Base-by-base conservation (phyloP, 1,140 invertebrate genomes). In the Micrasema longulum region DNA sequence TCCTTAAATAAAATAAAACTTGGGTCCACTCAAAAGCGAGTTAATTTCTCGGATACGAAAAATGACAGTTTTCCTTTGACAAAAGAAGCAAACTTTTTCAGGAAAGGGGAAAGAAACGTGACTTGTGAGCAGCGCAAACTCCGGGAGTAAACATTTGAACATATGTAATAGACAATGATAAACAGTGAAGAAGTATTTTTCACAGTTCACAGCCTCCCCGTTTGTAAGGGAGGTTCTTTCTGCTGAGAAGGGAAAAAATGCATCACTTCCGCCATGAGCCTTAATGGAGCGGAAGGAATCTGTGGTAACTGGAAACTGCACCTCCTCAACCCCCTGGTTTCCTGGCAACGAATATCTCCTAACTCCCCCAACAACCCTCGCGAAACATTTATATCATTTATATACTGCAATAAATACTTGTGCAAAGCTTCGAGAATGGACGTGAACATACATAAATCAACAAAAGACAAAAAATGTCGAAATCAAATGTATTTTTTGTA, bases 161-260 rank as follows among this genome's bases (percentile, higher is more conserved):
- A 72, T 60, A 71, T 69, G 73, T 75, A 72, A 72, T 72, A 69
- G 69, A 69, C 66, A 65, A 45, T 69, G 73, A 75, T 75, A 75
- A 75, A 71, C 69, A 64, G 60, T 60, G 73, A 72, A 69, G 70
- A 71, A 72, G 69, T 66, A 71, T 62, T 69, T 69, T 72, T 52
- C 60, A 69, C 73, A 53, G 69, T 48, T 67, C 69, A 55, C 45
- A 31, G 60, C 22, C 41, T 26, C 62, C 62, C 31, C 11, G 41
- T 7, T 22, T 35, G 60, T 60, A 20, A 52, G 35, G 16, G 22
- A 20, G 50, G 31, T 53, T 72, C 16, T 73, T 48, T 57, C 52
- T 60, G 31, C 16, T 22, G 31, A 41, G 35, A 23, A 47, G 23
- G 65, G 50, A 69, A 75, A 74, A 74, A 75, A 47, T 75, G 73